Percentiles rank a stretch among this genome's conserved stretches.
These are phyloP conservation scores for Hydrozoanthus gracilis DNA, from an alignment of 92 coral and sea anemone genomes.

Conservation along the genomic window DNA sequence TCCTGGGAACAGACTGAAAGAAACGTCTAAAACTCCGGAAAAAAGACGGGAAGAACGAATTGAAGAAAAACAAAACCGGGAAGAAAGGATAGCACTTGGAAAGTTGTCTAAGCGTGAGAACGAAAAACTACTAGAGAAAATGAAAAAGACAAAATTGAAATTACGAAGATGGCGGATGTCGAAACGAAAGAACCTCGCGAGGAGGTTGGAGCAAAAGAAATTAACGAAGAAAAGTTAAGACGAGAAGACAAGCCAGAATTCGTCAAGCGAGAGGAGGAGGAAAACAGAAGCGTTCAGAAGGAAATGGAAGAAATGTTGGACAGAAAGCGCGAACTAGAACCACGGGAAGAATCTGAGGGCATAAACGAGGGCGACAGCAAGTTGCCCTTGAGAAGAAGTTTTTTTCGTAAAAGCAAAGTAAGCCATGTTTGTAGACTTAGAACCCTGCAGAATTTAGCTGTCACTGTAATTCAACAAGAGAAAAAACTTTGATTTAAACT, in stretches of 20 bases:
- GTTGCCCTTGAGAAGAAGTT: background rate
- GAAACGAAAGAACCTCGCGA: too few relatives aligned
- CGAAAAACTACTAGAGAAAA: background rate
- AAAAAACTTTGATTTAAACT: too few relatives aligned
- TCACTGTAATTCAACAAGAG: too few relatives aligned
- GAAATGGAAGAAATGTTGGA: background rate
- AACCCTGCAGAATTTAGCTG: too few relatives aligned
- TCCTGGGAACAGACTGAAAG: background rate
- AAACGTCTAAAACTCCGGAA: background rate
- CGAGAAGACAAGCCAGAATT: background rate
- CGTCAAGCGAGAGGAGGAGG: conserved; percentile 3
- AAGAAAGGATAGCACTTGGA: background rate
- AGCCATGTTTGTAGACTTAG: background rate
- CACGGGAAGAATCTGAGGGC: background rate
- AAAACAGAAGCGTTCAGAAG: background rate
- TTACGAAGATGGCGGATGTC: background rate
- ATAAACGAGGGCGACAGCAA: background rate
- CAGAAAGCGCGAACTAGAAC: background rate
- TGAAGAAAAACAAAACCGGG: background rate
- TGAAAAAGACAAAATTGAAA: background rate
- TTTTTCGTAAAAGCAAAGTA: conserved; percentile 48
- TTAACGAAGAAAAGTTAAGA: background rate
- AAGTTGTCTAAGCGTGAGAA: background rate
- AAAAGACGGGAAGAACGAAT: background rate
- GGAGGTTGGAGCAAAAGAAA: background rate